Base-by-base conservation (phyloP, 2,113 vertebrate species). In the Stomatorhinus ivindoensis region DNA sequence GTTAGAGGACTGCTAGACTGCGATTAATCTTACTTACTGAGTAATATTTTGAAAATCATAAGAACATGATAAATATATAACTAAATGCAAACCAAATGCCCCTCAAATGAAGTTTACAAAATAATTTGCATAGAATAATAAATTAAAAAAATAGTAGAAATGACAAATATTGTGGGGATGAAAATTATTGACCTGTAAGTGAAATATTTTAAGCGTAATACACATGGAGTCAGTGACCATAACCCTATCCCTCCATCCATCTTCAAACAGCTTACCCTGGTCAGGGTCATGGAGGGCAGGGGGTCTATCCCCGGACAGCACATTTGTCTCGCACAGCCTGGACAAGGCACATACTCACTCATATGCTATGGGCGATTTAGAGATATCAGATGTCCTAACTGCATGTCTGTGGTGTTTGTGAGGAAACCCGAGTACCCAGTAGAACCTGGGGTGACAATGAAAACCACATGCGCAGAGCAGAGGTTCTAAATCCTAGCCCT, bases 1-100 rank as follows among this genome's bases (percentile, higher is more conserved):
- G 46, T 93, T 91, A 91, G 82, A 84, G 27, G n/a, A 27, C 6
- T 46, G 35, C 39, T 50, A 80, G 3, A 39, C 10, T 3, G n/a
- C 4, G n/a, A 53, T 50, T 83, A 89, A 83, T 53, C 21, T 46
- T 35, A 5, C 21, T 27, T 39, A 65, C 31, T 0, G 8, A 44
- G 53, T n/a, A 48, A 83, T 47, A 46, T 21, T 35, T n/a, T 87
- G n/a, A 39, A 35, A 87, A 35, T 61, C 53, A 24, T 15, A 47
- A 42, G 15, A 24, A 21, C 4, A 82, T 35, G 17, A 24, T 53
- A 39, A 7, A 39, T 17, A 24, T 51, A 9, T 24, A 86, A 55
- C 31, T 35, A 7, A 42, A 83, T 39, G 19, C 2, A 1, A 46
- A 35, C 11, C 3, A 35, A 51, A 86, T 35, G 27, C 10, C n/a